Evolutionary conservation across 2,888 invertebrate species (phyloP).

Genomic region (Argyresthia goedartella): DNA sequence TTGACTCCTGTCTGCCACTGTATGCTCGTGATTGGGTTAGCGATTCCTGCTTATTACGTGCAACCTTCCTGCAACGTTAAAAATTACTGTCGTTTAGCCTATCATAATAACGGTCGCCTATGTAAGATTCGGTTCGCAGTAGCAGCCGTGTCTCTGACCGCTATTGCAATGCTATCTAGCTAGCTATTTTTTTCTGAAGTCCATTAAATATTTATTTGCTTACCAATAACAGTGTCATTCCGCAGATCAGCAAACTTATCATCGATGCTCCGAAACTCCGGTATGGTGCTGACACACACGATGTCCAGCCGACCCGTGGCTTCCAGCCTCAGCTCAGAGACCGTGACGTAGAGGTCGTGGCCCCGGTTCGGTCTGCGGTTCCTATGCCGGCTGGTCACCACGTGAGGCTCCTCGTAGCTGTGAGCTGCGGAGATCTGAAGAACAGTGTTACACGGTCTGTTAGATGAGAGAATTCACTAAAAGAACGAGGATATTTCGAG

Average conservation of each 20-base stretch:
- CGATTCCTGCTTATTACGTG: too few relatives aligned
- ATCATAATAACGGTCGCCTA: too few relatives aligned
- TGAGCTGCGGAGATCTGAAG: constrained; percentile 32
- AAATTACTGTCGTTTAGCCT: too few relatives aligned
- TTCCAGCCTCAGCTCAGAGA: constrained; percentile 78
- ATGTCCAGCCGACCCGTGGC: constrained; percentile 79
- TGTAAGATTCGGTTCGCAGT: too few relatives aligned
- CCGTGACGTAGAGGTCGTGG: constrained; percentile 76
- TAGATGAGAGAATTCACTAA: not conserved
- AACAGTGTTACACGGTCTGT: too few relatives aligned
- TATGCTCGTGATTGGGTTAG: too few relatives aligned
- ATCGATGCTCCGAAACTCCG: constrained; percentile 78
- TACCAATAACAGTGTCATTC: constrained; percentile 79
- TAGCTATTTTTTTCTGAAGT: too few relatives aligned
- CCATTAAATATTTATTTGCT: too few relatives aligned
- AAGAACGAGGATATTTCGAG: not conserved
- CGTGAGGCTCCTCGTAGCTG: constrained; percentile 29
- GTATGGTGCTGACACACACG: constrained; percentile 84
- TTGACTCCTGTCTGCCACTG: too few relatives aligned
- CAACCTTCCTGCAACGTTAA: too few relatives aligned
- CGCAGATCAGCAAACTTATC: constrained; percentile 82
- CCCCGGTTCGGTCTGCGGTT: constrained; percentile 61
- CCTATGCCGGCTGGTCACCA: constrained; percentile 45
- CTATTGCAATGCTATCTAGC: too few relatives aligned
- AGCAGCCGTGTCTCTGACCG: too few relatives aligned